phyloP scores from a whole-genome alignment of 2,113 vertebrate species.

The Cyprinodon tularosa region DNA sequence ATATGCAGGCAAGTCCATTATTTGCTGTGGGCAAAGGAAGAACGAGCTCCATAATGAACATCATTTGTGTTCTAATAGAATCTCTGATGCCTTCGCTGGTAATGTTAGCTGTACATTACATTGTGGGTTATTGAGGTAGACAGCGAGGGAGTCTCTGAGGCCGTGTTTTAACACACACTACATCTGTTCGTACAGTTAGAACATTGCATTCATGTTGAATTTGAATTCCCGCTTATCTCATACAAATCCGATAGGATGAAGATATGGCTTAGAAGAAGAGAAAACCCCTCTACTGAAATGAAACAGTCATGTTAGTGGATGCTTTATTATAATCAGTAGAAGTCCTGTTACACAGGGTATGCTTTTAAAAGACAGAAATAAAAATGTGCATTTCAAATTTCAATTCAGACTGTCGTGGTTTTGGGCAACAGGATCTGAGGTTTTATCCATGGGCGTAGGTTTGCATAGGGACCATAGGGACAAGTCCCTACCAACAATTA shows the following conservation, averaged over 20 bases:
- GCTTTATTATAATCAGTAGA: background rate
- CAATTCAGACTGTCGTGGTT: too few species aligned
- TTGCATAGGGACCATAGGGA: too few species aligned
- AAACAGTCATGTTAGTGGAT: background rate
- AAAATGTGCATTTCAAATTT: too few species aligned
- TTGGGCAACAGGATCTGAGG: too few species aligned
- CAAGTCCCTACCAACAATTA: too few species aligned
- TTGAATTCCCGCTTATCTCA: background rate
- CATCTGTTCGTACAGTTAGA: slow-evolving; percentile 18
- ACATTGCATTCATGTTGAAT: slow-evolving; percentile 5
- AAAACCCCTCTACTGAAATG: background rate
- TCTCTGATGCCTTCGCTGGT: slow-evolving; percentile 21
- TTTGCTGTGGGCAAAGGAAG: slow-evolving; percentile 10
- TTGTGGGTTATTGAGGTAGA: slow-evolving; percentile 35
- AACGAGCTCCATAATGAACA: slow-evolving; percentile 29
- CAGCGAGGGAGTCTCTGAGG: slow-evolving; percentile 8
- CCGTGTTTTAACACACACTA: slow-evolving; percentile 22
- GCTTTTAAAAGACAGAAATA: background rate
- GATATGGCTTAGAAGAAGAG: slow-evolving; percentile 17
- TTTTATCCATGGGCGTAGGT: too few species aligned
- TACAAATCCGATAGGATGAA: slow-evolving; percentile 16
- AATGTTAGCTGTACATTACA: slow-evolving; percentile 17
- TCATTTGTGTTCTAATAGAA: slow-evolving; percentile 35
- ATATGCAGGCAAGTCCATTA: slow-evolving; percentile 12
- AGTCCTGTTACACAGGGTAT: background rate